A percentile compares a stretch with the other conserved stretches of the same genome.
phyloP scores from a whole-genome alignment of 2,888 invertebrate genomes.

The Oegoconia quadripuncta region DNA sequence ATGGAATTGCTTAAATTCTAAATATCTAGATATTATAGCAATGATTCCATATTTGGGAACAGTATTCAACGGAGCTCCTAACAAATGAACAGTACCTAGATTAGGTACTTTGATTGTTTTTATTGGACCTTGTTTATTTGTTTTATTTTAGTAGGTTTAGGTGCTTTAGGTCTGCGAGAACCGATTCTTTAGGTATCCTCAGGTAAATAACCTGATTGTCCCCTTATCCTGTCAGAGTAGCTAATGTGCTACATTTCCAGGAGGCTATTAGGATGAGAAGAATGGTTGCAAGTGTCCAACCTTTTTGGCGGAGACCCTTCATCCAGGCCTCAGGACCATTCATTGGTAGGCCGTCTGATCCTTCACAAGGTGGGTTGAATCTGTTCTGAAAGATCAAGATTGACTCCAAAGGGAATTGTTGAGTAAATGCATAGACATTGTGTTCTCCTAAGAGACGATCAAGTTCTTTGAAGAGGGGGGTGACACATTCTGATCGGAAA shows the following conservation, averaged over 20 bases:
- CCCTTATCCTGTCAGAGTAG: constrained; percentile 11
- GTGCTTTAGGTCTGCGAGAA: neutral
- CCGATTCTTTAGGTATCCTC: neutral
- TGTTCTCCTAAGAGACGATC: constrained; percentile 5
- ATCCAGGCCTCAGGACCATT: neutral
- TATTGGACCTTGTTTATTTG: no score
- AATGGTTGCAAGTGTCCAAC: constrained; percentile 15
- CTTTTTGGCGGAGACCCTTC: constrained; percentile 8
- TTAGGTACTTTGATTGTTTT: no score
- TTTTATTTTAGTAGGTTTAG: no score
- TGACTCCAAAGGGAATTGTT: constrained; percentile 1
- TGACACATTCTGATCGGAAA: constrained; percentile 7
- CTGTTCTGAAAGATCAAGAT: constrained; percentile 2
- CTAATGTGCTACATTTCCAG: constrained; percentile 6
- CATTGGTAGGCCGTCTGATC: neutral
- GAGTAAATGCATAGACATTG: neutral
- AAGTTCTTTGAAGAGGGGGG: constrained; percentile 4
- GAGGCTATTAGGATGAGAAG: constrained; percentile 10
- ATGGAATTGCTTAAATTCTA: no score
- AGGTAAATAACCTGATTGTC: constrained; percentile 17
- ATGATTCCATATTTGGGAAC: no score
- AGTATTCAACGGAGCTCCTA: no score
- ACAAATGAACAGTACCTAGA: no score
- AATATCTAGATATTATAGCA: no score
- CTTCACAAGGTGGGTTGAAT: neutral